These are phyloP conservation scores for Rhadina sibilatrix DNA, from an alignment of 2,113 vertebrate genomes.

Conservation along the genomic window DNA sequence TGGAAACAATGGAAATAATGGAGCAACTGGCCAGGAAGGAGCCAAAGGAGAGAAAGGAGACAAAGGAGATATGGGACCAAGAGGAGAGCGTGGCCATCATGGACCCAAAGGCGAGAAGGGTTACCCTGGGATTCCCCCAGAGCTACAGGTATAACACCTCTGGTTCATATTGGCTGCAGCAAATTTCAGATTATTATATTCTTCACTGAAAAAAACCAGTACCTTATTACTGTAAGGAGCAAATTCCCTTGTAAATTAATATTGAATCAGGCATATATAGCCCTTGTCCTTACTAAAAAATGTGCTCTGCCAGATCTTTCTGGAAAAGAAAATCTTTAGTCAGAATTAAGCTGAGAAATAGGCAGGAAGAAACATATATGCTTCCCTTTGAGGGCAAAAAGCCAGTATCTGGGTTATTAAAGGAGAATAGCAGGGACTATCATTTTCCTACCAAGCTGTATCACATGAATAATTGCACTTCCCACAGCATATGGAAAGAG, in stretches of 20 bases:
- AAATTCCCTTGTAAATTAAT: neutral
- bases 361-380: neutral
- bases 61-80: conserved; percentile 79
- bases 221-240: neutral
- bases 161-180: neutral
- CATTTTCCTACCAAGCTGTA: neutral
- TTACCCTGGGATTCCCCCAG: conserved; percentile 78
- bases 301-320: neutral
- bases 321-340: neutral
- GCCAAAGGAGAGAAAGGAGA: conserved; percentile 82
- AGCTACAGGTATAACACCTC: conserved; percentile 75
- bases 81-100: conserved; percentile 78
- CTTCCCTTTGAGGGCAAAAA: neutral
- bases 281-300: neutral
- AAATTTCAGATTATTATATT: neutral
- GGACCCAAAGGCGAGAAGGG: conserved; percentile 84
- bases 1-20: conserved; percentile 85
- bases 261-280: neutral
- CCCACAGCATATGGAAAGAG: neutral
- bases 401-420: neutral
- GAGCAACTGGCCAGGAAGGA: conserved; percentile 80
- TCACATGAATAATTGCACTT: neutral
- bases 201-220: neutral
- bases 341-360: neutral
- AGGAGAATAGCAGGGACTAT: neutral